Evolutionary conservation across 1,140 invertebrate genomes (phyloP).

Genomic region (Zaprionus gabonicus): DNA sequence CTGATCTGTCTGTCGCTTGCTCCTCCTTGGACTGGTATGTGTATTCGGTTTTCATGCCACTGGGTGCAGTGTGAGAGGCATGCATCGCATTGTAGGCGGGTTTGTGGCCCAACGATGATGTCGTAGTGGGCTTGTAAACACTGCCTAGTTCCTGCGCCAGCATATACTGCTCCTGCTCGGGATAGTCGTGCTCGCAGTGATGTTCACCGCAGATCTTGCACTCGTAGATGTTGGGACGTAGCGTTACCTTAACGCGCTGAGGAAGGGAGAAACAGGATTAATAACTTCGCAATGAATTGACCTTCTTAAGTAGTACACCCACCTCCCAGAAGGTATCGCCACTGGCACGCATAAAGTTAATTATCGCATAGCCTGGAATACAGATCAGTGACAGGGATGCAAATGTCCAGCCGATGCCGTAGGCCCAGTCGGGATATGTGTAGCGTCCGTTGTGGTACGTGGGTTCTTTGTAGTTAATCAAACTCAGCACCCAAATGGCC

Average conservation of each 20-base stretch:
- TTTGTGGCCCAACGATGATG: conserved; percentile 46
- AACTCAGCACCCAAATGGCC: conserved; percentile 93
- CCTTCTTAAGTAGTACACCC: conserved; percentile 34
- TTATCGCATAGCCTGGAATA: conserved; percentile 92
- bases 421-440: conserved; percentile 93
- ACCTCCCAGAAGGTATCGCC: conserved; percentile 91
- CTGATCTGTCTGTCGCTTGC: conserved; percentile 36
- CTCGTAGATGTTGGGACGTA: conserved; percentile 86
- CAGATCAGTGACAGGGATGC: conserved; percentile 93
- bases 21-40: conserved; percentile 56
- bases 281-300: not conserved
- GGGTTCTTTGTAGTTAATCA: conserved; percentile 93
- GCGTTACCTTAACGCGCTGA: conserved; percentile 86
- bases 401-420: conserved; percentile 94
- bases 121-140: conserved; percentile 70
- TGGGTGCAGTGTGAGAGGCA: conserved; percentile 42
- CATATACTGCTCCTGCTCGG: conserved; percentile 82
- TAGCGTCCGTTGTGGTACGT: conserved; percentile 92
- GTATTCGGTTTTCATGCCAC: conserved; percentile 44
- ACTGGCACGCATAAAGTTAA: conserved; percentile 89
- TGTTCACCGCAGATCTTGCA: conserved; percentile 86
- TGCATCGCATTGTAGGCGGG: conserved; percentile 75
- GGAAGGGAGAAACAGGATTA: not conserved
- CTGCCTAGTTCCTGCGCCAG: conserved; percentile 72
- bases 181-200: conserved; percentile 85